A percentile compares a stretch with the other conserved stretches of the same genome.
Evolutionary conservation across 1,140 invertebrate species (phyloP).

Genomic region (Archivesica marissinica): DNA sequence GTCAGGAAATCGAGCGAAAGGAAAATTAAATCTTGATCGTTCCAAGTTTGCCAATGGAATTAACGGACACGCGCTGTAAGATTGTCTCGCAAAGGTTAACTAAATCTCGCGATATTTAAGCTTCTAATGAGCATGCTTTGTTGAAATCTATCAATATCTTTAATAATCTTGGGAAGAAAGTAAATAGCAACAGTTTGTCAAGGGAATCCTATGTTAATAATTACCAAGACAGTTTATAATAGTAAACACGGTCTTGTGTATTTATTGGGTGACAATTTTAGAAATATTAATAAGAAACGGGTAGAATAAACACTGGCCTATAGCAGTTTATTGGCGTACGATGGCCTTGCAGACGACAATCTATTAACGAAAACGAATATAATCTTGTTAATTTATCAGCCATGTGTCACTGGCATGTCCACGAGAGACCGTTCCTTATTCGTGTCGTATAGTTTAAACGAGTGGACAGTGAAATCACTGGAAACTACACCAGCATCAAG

Average conservation of each 20-base stretch:
- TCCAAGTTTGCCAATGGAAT: slow-evolving; percentile 49
- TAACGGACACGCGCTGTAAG: slow-evolving; percentile 38
- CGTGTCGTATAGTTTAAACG: too few species aligned
- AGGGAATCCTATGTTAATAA: slow-evolving; percentile 57
- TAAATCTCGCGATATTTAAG: slow-evolving; percentile 51
- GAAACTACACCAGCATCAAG: too few species aligned
- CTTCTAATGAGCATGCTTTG: slow-evolving; percentile 61
- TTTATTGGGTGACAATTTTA: slow-evolving; percentile 43
- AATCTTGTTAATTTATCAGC: slow-evolving; percentile 41
- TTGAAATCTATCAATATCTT: slow-evolving; percentile 52
- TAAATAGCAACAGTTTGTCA: slow-evolving; percentile 59
- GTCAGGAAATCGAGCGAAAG: slow-evolving; percentile 44
- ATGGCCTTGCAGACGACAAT: background rate
- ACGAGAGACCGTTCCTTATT: background rate
- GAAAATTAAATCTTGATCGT: slow-evolving; percentile 60
- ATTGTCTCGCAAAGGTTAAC: slow-evolving; percentile 19
- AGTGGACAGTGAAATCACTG: too few species aligned
- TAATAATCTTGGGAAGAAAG: slow-evolving; percentile 57
- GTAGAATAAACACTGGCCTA: slow-evolving; percentile 41
- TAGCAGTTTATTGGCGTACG: background rate
- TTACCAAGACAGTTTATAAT: slow-evolving; percentile 53
- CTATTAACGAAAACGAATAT: slow-evolving; percentile 29
- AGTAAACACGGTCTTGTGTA: slow-evolving; percentile 44
- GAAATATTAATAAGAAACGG: slow-evolving; percentile 59
- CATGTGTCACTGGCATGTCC: background rate